A percentile compares a stretch with the other conserved stretches of the same genome.
These are phyloP conservation scores for Scaptomyza montana DNA, from an alignment of 1,140 invertebrate species.

Conservation along the genomic window DNA sequence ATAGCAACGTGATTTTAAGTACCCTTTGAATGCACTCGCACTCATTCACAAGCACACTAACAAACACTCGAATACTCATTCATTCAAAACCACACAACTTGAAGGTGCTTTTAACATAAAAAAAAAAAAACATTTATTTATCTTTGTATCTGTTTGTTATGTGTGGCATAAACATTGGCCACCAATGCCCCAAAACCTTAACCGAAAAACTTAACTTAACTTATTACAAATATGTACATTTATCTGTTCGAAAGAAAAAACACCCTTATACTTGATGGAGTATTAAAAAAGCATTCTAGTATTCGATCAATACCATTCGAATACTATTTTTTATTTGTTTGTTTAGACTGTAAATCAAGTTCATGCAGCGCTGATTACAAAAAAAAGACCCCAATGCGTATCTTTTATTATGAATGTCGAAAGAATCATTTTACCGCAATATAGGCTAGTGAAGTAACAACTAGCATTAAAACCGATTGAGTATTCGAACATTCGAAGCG, in stretches of 20 bases:
- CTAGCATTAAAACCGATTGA: slow-evolving; percentile 26
- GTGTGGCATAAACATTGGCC: slow-evolving; percentile 4
- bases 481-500: slow-evolving; percentile 2
- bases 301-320: neutral
- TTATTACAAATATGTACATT: neutral
- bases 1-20: slow-evolving; percentile 5
- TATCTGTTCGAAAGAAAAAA: too few relatives aligned
- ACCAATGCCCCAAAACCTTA: neutral
- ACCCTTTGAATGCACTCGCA: slow-evolving; percentile 9
- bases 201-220: neutral
- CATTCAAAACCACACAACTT: neutral
- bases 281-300: neutral
- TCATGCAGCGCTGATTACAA: slow-evolving; percentile 5
- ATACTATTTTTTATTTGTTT: slow-evolving; percentile 21
- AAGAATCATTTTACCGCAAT: slow-evolving; percentile 62
- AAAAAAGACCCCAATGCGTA: neutral
- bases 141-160: slow-evolving; percentile 1
- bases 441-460: slow-evolving; percentile 24
- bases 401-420: slow-evolving; percentile 18
- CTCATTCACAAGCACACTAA: slow-evolving; percentile 18
- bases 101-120: slow-evolving; percentile 7
- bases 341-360: slow-evolving; percentile 39
- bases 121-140: slow-evolving; percentile 17
- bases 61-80: neutral
- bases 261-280: neutral